Evolutionary conservation across 2,113 vertebrate species (phyloP), one percentile per base, ranked within the genome.

Genomic region (Ophiodon elongatus): DNA sequence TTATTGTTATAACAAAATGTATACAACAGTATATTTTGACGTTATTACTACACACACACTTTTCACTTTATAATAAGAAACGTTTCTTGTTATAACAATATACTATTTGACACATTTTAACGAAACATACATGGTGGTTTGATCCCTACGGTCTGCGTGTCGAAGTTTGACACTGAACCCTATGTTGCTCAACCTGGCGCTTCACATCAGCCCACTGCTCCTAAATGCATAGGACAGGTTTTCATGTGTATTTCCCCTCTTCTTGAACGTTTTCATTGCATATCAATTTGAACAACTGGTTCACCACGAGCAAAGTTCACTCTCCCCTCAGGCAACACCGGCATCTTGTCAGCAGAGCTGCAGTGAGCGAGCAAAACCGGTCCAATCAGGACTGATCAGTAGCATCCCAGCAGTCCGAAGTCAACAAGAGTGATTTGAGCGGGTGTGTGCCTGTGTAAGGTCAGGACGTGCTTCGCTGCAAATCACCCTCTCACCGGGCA

Each of bases 391-490:
- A 66, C 27, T 78, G 76, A 92, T 89, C 82, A 88, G 84, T 21
- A 43, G 78, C 77, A 79, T 87, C 63, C 45, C 57, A 37, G 62
- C 52, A 72, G 33, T 67, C 56, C 71, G 80, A 85, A 88, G 80
- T 90, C 77, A 77, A 82, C 80, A 64, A 60, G 33, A 68, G 70
- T 85, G 82, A 85, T 87, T 86, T 70, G 86, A 80, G 89, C 86
- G 87, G 76, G 75, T 77, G 84, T 69, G 11, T 84, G 72, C 33
- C 62, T 43, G 63, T 43, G 14, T 69, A 80, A 80, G 89, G 85
- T 90, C 90, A 86, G 67, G 7, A 57, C 25, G 15, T 47, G 79
- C 72, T 27, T 76, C 80, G 78, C 72, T 83, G 73, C 75, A 85
- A 81, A 81, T 84, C 85, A 47, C 67, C 74, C 76, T 85, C 68